phyloP scores from a whole-genome alignment of 2,113 vertebrate species.

The Albula glossodonta region DNA sequence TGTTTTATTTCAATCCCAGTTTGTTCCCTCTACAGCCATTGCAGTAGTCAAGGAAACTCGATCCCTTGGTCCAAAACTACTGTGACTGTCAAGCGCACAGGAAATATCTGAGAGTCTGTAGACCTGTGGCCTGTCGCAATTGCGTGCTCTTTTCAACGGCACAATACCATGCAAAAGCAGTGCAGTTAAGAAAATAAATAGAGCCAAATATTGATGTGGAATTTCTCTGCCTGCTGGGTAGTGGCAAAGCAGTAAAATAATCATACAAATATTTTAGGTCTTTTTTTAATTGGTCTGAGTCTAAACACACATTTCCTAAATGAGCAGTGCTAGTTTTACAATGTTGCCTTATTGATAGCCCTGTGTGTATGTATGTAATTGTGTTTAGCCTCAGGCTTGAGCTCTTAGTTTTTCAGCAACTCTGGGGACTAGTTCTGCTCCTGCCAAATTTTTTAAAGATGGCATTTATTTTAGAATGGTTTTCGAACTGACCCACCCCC shows the following conservation, averaged over 20 bases:
- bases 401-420: slow-evolving; percentile 41
- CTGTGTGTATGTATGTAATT: slow-evolving; percentile 50
- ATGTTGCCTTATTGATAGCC: slow-evolving; percentile 52
- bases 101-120: slow-evolving; percentile 46
- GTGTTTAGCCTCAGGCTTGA: slow-evolving; percentile 33
- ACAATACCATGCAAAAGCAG: slow-evolving; percentile 13
- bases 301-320: slow-evolving; percentile 6
- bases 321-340: slow-evolving; percentile 10
- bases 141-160: slow-evolving; percentile 34
- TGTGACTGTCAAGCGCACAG: slow-evolving; percentile 49
- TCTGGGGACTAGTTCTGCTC: slow-evolving; percentile 31
- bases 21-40: slow-evolving; percentile 36
- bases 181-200: slow-evolving; percentile 42
- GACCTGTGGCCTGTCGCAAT: neutral
- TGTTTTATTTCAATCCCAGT: slow-evolving; percentile 59
- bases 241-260: slow-evolving; percentile 27
- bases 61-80: slow-evolving; percentile 52
- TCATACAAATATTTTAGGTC: slow-evolving; percentile 30
- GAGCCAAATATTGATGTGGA: slow-evolving; percentile 34
- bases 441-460: slow-evolving; percentile 58
- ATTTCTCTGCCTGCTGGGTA: slow-evolving; percentile 36
- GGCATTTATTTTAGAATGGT: slow-evolving; percentile 40
- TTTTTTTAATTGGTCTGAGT: neutral
- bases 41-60: slow-evolving; percentile 47
- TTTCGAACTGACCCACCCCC: slow-evolving; percentile 10